Evolutionary conservation across 2,797 vertebrate genomes (phyloP).

Genomic region (Oophaga sylvatica): DNA sequence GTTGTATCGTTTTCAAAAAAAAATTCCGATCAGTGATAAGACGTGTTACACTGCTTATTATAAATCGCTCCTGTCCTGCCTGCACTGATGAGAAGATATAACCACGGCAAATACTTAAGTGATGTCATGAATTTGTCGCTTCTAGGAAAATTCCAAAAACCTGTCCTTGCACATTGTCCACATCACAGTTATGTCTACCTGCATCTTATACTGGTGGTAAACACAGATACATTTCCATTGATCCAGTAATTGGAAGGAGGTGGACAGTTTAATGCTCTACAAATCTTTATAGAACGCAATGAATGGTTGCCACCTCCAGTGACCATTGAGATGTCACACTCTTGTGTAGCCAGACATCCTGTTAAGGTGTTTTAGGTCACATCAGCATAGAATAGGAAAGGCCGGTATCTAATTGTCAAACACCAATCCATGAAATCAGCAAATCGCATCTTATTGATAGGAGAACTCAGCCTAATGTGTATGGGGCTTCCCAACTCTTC

Average conservation of each 20-base stretch:
- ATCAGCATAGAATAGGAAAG: neutral
- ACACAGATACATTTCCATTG: neutral
- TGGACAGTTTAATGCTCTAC: neutral
- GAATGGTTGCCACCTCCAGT: neutral
- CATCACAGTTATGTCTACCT: neutral
- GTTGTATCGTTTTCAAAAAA: neutral
- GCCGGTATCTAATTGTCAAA: neutral
- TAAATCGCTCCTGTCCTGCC: neutral
- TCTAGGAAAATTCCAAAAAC: conserved; percentile 8
- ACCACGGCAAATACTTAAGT: neutral
- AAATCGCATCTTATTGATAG: neutral
- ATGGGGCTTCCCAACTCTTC: too few species aligned
- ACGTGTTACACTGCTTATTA: neutral
- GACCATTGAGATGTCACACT: neutral
- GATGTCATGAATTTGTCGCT: neutral
- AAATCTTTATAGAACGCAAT: neutral
- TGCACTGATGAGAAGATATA: neutral
- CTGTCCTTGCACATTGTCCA: neutral
- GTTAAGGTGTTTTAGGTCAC: neutral
- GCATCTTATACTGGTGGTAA: neutral
- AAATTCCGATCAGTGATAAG: too few species aligned
- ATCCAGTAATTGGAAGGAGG: neutral
- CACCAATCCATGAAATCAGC: too few species aligned
- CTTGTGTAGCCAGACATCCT: neutral
- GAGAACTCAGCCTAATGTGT: neutral